These are phyloP conservation scores for Merops nubicus DNA, from an alignment of 2,113 vertebrate genomes.

Conservation along the genomic window DNA sequence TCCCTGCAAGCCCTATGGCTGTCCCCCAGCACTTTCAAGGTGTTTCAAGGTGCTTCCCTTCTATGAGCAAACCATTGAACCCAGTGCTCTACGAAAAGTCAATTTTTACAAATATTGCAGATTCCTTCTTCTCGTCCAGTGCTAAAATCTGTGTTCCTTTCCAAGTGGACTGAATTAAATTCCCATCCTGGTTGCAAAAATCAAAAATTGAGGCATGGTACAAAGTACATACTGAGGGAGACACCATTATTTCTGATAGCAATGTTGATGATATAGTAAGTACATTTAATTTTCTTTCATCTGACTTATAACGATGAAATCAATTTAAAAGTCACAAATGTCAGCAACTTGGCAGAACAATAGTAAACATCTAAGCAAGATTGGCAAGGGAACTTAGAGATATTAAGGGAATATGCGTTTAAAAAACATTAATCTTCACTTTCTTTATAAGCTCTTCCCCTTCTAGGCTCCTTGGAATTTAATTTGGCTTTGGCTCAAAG, in stretches of 20 bases:
- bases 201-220: not conserved
- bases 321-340: slow-evolving; percentile 49
- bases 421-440: slow-evolving; percentile 30
- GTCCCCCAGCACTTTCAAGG: not conserved
- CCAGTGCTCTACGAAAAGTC: not conserved
- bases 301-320: slow-evolving; percentile 42
- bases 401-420: slow-evolving; percentile 34
- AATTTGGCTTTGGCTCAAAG: slow-evolving; percentile 51
- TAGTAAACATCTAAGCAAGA: slow-evolving; percentile 46
- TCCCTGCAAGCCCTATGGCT: not conserved
- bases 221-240: not conserved
- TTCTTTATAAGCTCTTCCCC: slow-evolving; percentile 27
- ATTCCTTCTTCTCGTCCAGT: not conserved
- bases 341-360: slow-evolving; percentile 56
- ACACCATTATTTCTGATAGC: not conserved
- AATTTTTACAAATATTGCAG: not conserved
- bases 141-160: not conserved
- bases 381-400: slow-evolving; percentile 14
- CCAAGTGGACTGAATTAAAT: not conserved
- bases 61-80: not conserved
- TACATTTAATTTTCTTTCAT: slow-evolving; percentile 32
- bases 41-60: not conserved
- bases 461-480: slow-evolving; percentile 51
- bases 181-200: not conserved
- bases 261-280: not conserved